Percentiles rank a stretch among this genome's conserved stretches.
These are phyloP conservation scores for Diogma glabrata DNA, from an alignment of 2,888 invertebrate species.

Conservation along the genomic window DNA sequence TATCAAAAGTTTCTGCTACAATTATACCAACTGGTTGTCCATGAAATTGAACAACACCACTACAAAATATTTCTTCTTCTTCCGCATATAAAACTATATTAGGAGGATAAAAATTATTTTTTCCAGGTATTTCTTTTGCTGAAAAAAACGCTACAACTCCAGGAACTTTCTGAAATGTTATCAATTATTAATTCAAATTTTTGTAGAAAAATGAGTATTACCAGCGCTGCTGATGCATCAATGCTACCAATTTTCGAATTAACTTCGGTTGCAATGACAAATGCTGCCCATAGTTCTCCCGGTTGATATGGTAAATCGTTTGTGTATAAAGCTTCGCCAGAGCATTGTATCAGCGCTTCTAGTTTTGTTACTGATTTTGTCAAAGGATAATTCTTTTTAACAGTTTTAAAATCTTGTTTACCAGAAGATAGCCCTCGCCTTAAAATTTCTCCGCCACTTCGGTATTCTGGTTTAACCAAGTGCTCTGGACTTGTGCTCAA, in stretches of 20 bases:
- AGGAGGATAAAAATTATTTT: conserved; percentile 44
- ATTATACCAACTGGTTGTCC: conserved; percentile 51
- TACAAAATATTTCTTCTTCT: conserved; percentile 43
- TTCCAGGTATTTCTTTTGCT: conserved; percentile 59
- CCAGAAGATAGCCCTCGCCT: conserved; percentile 54
- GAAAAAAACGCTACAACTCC: conserved; percentile 55
- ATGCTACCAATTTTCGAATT: conserved; percentile 49
- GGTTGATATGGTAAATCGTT: conserved; percentile 33
- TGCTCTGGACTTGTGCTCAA: conserved; percentile 43
- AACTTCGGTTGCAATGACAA: conserved; percentile 48
- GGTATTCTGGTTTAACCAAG: conserved; percentile 37
- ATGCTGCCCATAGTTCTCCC: conserved; percentile 46
- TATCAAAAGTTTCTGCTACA: conserved; percentile 43
- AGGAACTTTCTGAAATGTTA: no score
- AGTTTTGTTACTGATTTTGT: conserved; percentile 51
- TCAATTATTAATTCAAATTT: no score
- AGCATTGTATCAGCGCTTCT: conserved; percentile 44
- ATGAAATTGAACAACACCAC: conserved; percentile 17
- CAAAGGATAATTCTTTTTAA: conserved; percentile 50
- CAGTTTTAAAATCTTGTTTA: conserved; percentile 56
- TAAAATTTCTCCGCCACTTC: conserved; percentile 46
- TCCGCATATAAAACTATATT: conserved; percentile 18
- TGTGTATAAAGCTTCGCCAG: conserved; percentile 38
- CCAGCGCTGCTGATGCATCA: conserved; percentile 54
- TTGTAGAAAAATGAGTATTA: no score